These are phyloP conservation scores for Holothuria scabra DNA, from an alignment of 53 echinoderm and acorn worm genomes.

Conservation along the genomic window DNA sequence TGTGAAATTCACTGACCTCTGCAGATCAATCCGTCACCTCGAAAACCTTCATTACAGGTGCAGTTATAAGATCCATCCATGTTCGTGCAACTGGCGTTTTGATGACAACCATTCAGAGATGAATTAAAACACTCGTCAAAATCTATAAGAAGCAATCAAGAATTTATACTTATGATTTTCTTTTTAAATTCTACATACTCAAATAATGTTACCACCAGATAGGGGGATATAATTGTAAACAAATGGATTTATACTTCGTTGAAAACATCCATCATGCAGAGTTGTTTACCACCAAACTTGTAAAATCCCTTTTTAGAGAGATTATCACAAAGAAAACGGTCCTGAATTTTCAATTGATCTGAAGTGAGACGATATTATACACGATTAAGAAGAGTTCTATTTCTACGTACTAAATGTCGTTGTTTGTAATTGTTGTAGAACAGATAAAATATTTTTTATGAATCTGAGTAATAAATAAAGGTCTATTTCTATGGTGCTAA, in stretches of 20 bases:
- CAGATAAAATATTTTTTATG: no score
- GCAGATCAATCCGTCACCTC: constrained; percentile 30
- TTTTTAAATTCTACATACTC: no score
- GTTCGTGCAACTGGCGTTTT: constrained; percentile 11
- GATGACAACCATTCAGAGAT: constrained; percentile 15
- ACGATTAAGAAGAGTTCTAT: no score
- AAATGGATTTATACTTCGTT: neutral
- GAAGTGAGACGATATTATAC: no score
- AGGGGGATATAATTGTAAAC: neutral
- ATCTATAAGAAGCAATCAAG: constrained; percentile 46
- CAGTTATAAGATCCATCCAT: constrained; percentile 12
- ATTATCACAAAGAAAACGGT: no score
- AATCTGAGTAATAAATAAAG: no score
- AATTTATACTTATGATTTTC: neutral
- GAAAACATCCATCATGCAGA: neutral
- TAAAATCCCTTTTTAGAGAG: no score
- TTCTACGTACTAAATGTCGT: no score
- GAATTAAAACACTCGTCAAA: constrained; percentile 62
- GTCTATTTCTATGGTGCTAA: no score
- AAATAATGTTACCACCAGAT: neutral
- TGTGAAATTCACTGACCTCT: constrained; percentile 54
- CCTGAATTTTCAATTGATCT: no score
- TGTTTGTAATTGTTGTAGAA: no score
- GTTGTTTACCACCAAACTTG: neutral
- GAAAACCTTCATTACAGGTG: constrained; percentile 21